Evolutionary conservation across 2,888 invertebrate genomes (phyloP).

Genomic region (Teleogryllus oceanicus): DNA sequence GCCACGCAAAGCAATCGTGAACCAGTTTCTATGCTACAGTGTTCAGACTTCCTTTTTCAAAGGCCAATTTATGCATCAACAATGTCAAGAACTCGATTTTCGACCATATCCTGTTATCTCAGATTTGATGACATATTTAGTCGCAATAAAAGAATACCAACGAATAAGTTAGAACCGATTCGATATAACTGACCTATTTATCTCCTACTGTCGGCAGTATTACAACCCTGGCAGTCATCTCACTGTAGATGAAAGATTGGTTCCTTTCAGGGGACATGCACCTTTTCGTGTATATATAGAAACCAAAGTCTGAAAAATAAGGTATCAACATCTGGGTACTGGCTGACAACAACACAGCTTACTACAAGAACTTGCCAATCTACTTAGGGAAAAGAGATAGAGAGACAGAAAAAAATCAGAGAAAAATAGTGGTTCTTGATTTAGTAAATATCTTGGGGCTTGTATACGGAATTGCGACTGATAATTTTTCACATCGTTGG

Average conservation of each 20-base stretch:
- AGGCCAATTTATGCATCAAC: background rate
- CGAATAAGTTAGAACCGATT: too few relatives aligned
- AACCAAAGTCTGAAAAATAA: too few relatives aligned
- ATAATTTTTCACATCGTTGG: too few relatives aligned
- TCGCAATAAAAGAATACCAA: too few relatives aligned
- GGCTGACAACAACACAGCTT: background rate
- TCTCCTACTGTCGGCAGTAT: too few relatives aligned
- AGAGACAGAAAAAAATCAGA: background rate
- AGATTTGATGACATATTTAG: too few relatives aligned
- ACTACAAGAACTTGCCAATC: background rate
- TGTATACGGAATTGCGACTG: too few relatives aligned
- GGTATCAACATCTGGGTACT: background rate
- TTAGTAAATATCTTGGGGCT: background rate
- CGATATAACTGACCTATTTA: background rate
- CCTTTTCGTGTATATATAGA: too few relatives aligned
- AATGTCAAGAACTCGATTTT: background rate
- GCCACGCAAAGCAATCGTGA: background rate
- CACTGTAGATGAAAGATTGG: too few relatives aligned
- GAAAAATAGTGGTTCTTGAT: conserved; percentile 20
- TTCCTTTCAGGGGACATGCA: background rate
- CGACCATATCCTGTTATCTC: background rate
- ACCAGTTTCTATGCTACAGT: background rate
- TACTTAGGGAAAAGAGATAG: background rate
- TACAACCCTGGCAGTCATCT: too few relatives aligned
- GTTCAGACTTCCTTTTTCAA: background rate